Evolutionary conservation across 2,113 vertebrate species (phyloP).

Genomic region (Zapus hudsonius): DNA sequence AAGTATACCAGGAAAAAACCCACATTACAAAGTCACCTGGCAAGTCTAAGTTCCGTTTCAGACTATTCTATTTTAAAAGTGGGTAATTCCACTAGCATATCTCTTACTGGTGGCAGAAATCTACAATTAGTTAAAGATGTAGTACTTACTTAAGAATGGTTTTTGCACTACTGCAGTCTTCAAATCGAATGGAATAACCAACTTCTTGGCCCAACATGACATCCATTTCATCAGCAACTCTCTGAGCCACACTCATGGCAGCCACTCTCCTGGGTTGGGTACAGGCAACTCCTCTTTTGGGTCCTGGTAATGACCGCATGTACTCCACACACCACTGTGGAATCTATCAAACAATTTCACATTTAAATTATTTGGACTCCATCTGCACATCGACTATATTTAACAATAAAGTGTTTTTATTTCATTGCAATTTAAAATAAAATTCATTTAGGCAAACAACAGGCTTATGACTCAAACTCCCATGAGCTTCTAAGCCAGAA

Average conservation of each 20-base stretch:
- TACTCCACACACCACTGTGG: constrained; percentile 98
- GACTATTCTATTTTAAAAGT: constrained; percentile 30
- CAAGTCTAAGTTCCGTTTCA: background rate
- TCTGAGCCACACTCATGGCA: constrained; percentile 97
- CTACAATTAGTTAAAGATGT: background rate
- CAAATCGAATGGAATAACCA: constrained; percentile 97
- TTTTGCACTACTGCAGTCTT: constrained; percentile 98
- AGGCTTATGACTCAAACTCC: background rate
- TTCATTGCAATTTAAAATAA: constrained; percentile 47
- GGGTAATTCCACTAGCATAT: background rate
- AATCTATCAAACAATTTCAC: constrained; percentile 87
- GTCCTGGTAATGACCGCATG: constrained; percentile 91
- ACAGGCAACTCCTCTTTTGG: constrained; percentile 95
- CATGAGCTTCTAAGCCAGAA: background rate
- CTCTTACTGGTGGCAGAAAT: background rate
- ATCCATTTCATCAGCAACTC: constrained; percentile 98
- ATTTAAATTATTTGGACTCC: constrained; percentile 31
- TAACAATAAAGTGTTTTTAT: constrained; percentile 37
- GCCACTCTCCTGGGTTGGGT: constrained; percentile 96
- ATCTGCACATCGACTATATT: background rate
- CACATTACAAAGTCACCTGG: background rate
- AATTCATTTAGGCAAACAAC: constrained; percentile 47
- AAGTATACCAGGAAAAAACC: background rate
- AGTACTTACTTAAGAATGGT: constrained; percentile 96
- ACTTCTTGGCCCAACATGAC: constrained; percentile 98